Percentiles rank a stretch among this genome's conserved stretches.
Evolutionary conservation across 2,113 vertebrate species (phyloP).

Genomic region (Parus major): DNA sequence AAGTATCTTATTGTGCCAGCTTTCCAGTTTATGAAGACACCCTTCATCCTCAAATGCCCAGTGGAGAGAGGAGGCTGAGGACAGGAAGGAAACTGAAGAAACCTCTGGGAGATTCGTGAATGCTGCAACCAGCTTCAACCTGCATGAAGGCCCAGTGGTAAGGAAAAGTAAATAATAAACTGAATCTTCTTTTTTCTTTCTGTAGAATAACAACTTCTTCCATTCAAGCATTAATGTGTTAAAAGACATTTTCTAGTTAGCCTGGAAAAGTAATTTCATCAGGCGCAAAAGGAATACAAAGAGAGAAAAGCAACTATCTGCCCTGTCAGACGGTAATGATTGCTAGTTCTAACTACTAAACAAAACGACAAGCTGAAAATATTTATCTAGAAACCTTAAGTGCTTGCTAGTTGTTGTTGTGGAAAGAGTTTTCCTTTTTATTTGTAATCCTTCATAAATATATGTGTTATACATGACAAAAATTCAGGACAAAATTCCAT

Average conservation of each 20-base stretch:
- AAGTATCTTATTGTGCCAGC: conserved; percentile 9
- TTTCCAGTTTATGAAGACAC: conserved; percentile 79
- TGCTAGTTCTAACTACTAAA: neutral
- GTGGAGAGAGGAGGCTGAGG: conserved; percentile 72
- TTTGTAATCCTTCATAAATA: neutral
- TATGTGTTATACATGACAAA: neutral
- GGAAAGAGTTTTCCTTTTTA: neutral
- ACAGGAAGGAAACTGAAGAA: conserved; percentile 69
- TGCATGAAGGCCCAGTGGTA: conserved; percentile 71
- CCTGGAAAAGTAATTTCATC: neutral
- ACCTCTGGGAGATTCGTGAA: conserved; percentile 69
- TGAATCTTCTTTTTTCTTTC: neutral
- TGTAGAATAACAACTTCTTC: neutral
- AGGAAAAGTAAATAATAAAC: neutral
- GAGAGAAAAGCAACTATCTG: neutral
- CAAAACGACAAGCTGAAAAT: neutral
- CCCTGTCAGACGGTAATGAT: neutral
- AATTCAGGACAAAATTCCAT: neutral
- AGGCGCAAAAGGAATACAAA: neutral
- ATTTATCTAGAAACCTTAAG: neutral
- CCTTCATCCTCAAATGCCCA: conserved; percentile 64
- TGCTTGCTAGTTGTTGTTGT: neutral
- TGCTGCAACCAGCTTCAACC: conserved; percentile 64
- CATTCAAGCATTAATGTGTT: neutral
- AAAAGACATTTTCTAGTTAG: neutral